phyloP scores from a whole-genome alignment of 2,797 vertebrate genomes.

The Sternotherus odoratus region DNA sequence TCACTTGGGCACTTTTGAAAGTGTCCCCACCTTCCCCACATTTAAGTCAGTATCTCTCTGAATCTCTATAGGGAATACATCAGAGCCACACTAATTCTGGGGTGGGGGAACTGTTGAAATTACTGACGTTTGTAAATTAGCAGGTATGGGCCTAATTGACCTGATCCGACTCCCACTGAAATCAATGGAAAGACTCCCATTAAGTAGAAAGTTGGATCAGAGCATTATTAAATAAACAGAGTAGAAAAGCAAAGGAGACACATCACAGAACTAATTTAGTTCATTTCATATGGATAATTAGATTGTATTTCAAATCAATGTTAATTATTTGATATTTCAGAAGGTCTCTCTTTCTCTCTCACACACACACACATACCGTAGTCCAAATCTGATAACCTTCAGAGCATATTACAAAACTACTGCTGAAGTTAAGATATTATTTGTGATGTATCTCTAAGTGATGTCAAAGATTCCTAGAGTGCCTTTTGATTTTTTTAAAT shows the following conservation, averaged over 20 bases:
- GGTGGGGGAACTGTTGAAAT: conserved; percentile 38
- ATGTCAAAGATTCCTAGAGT: not conserved
- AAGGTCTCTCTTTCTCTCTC: rapidly evolving
- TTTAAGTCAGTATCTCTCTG: not conserved
- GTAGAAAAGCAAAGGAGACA: not conserved
- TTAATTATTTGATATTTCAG: conserved; percentile 33
- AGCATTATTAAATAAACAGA: conserved; percentile 57
- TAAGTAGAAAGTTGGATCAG: conserved; percentile 14
- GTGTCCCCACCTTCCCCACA: not conserved
- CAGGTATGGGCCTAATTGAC: conserved; percentile 51
- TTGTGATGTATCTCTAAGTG: conserved; percentile 13
- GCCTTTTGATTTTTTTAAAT: not conserved
- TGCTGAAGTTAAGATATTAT: not conserved
- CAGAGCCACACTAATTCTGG: conserved; percentile 38
- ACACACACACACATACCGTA: rapidly evolving
- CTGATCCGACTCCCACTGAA: conserved; percentile 1
- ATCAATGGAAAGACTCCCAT: conserved; percentile 56
- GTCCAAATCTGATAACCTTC: not conserved
- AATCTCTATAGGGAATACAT: conserved; percentile 21
- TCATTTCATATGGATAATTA: not conserved
- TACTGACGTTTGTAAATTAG: conserved; percentile 64
- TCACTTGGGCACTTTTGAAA: conserved; percentile 30
- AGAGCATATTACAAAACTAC: not conserved
- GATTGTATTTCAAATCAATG: not conserved
- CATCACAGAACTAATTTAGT: conserved; percentile 6